Percentiles rank a stretch among this genome's conserved stretches.
phyloP scores from a whole-genome alignment of 2,888 invertebrate genomes.

The Hemistola chrysoprasaria region DNA sequence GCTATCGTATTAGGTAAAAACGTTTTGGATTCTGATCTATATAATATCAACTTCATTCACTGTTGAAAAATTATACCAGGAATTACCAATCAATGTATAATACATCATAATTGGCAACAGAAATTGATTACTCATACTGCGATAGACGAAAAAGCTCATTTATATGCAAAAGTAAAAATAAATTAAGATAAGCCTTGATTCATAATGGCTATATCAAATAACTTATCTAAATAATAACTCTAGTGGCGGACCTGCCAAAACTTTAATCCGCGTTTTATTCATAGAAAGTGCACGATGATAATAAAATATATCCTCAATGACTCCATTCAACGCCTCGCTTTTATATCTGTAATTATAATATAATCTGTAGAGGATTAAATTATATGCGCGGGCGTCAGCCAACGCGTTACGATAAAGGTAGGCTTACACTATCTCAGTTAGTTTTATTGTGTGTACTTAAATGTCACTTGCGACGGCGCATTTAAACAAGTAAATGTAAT shows the following conservation, averaged over 20 bases:
- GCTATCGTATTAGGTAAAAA: no score
- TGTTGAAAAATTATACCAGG: no score
- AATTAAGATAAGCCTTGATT: no score
- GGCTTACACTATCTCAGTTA: slow-evolving; percentile 17
- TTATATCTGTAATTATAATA: slow-evolving; percentile 55
- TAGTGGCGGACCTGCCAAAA: neutral
- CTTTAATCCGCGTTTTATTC: slow-evolving; percentile 12
- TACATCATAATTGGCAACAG: no score
- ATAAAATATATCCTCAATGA: slow-evolving; percentile 15
- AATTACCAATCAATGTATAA: no score
- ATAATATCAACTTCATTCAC: no score
- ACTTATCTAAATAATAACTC: no score
- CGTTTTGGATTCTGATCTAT: no score
- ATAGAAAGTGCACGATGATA: slow-evolving; percentile 16
- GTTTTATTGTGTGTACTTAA: neutral
- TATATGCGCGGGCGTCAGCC: slow-evolving; percentile 37
- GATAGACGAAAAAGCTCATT: no score
- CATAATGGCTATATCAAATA: no score
- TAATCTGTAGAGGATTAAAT: slow-evolving; percentile 54
- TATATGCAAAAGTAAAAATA: no score
- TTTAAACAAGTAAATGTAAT: neutral
- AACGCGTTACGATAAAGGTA: slow-evolving; percentile 32
- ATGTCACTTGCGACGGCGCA: neutral
- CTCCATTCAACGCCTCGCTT: slow-evolving; percentile 45
- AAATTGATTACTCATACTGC: no score